Conservation (phyloP, 2,888 invertebrate genomes). For the Ennomos quercinarius region DNA sequence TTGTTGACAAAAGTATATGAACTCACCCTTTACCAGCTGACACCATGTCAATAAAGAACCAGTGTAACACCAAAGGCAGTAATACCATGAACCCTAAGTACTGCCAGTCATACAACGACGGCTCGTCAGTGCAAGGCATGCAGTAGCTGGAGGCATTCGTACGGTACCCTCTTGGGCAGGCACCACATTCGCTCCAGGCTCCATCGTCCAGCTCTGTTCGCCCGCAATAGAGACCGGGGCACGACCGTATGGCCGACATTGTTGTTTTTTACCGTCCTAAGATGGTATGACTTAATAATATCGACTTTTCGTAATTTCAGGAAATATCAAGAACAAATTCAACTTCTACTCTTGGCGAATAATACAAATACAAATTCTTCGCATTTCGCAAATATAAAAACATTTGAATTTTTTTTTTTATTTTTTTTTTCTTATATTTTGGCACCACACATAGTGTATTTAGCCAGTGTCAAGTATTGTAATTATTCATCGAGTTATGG, state of each 20-base stretch:
- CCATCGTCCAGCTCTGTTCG: conserved; percentile 88
- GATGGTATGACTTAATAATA: too few relatives aligned
- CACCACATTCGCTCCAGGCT: conserved; percentile 92
- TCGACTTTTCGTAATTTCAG: too few relatives aligned
- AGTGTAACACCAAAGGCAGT: conserved; percentile 94
- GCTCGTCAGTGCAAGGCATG: conserved; percentile 89
- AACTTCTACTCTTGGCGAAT: too few relatives aligned
- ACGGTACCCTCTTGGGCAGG: conserved; percentile 93
- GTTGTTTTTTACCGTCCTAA: neutral
- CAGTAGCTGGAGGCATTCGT: conserved; percentile 91
- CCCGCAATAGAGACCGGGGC: conserved; percentile 95
- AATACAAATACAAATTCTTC: too few relatives aligned
- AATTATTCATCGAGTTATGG: too few relatives aligned
- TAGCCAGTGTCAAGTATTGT: too few relatives aligned
- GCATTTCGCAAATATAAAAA: too few relatives aligned
- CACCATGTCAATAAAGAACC: conserved; percentile 96
- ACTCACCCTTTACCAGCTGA: conserved; percentile 89
- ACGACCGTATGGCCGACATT: conserved; percentile 80
- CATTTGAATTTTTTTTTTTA: too few relatives aligned
- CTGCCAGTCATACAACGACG: conserved; percentile 95
- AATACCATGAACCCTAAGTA: conserved; percentile 97
- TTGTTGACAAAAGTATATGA: neutral
- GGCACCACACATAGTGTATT: too few relatives aligned
- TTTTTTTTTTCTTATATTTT: too few relatives aligned
- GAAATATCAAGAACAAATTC: too few relatives aligned